These are phyloP conservation scores for Geophilus truncorum DNA, from an alignment of 2,888 invertebrate species.

Conservation along the genomic window DNA sequence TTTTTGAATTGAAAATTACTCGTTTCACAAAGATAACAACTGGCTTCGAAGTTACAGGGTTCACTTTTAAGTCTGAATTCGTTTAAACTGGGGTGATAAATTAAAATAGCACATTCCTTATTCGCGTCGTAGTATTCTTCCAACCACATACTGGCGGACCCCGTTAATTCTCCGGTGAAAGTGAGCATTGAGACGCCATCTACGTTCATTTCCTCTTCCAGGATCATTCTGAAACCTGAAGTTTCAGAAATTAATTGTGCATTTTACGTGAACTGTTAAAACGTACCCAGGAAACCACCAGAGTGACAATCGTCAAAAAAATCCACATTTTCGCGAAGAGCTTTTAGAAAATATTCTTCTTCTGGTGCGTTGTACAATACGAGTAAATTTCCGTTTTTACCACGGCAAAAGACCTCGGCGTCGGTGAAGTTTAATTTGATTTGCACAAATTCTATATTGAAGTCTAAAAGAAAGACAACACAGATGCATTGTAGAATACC, in stretches of 20 bases:
- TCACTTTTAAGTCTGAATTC: neutral
- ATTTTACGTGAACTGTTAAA: neutral
- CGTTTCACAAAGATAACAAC: slow-evolving; percentile 1
- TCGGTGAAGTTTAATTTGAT: neutral
- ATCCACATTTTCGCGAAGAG: neutral
- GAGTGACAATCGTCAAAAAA: neutral
- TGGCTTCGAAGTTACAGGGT: neutral
- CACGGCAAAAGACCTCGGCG: neutral
- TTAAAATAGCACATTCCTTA: neutral
- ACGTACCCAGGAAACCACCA: neutral
- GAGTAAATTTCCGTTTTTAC: neutral
- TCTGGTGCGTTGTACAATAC: neutral
- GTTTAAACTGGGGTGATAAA: neutral
- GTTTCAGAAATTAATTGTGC: neutral
- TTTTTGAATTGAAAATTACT: neutral
- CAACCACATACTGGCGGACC: neutral
- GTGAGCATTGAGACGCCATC: neutral
- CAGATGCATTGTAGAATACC: neutral
- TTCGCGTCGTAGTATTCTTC: neutral
- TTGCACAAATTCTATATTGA: neutral
- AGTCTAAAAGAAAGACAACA: neutral
- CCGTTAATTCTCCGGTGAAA: neutral
- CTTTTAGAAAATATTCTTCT: neutral
- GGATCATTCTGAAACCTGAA: neutral
- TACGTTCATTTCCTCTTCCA: neutral